These are phyloP conservation scores for Lasius platythorax DNA, from an alignment of 2,888 invertebrate species.

Conservation along the genomic window DNA sequence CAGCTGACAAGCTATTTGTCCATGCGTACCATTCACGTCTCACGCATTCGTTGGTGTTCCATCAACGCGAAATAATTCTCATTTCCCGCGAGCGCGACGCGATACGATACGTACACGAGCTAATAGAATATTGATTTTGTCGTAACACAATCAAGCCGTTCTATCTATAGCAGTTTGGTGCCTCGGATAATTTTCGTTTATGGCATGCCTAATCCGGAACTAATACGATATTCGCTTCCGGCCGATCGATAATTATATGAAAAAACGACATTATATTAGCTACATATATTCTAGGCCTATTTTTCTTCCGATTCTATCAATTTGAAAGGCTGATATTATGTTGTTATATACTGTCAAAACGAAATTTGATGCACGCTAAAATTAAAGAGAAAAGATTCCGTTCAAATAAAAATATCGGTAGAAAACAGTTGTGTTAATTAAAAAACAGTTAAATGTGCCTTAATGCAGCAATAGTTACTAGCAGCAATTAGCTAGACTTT, in stretches of 20 bases:
- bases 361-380: background rate
- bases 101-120: constrained; percentile 40
- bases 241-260: background rate
- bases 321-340: background rate
- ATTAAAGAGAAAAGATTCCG: background rate
- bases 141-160: constrained; percentile 27
- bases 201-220: constrained; percentile 6
- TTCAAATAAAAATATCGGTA: background rate
- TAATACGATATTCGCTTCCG: constrained; percentile 8
- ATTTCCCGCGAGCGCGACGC: constrained; percentile 2
- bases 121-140: constrained; percentile 57
- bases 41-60: constrained; percentile 17
- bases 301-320: background rate
- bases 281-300: background rate
- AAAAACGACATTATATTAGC: background rate
- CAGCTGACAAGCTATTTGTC: constrained; percentile 46
- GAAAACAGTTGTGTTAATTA: background rate
- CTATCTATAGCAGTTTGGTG: constrained; percentile 2
- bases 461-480: background rate
- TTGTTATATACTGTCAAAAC: background rate
- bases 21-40: constrained; percentile 25
- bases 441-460: constrained; percentile 6
- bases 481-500: background rate
- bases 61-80: constrained; percentile 53
- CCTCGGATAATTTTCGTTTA: constrained; percentile 35